Evolutionary conservation across 2,888 invertebrate species (phyloP).

Genomic region (Athalia rosae): DNA sequence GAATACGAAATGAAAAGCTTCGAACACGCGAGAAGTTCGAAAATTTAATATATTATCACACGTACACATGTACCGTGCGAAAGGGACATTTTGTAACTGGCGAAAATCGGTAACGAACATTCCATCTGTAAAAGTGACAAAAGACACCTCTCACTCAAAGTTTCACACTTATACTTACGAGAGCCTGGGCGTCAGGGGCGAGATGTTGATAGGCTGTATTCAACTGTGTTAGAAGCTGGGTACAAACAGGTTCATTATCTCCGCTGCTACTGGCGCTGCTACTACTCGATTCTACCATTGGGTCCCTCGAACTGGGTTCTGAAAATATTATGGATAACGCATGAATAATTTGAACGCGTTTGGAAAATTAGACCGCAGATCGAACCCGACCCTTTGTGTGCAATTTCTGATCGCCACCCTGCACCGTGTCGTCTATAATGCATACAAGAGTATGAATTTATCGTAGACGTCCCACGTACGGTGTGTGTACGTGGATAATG

Average conservation of each 20-base stretch:
- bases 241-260: conserved; percentile 70
- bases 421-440: background rate
- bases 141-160: background rate
- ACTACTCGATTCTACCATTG: conserved; percentile 71
- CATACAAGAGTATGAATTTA: background rate
- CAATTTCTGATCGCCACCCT: background rate
- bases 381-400: background rate
- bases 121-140: too few relatives aligned
- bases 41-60: background rate
- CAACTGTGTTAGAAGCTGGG: conserved; percentile 70
- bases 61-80: too few relatives aligned
- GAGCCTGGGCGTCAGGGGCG: conserved; percentile 71
- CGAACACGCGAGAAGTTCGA: background rate
- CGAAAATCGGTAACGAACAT: too few relatives aligned
- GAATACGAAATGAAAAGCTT: background rate
- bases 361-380: background rate
- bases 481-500: background rate
- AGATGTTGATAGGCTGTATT: conserved; percentile 71
- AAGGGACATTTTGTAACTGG: too few relatives aligned
- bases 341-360: background rate
- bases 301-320: conserved; percentile 72
- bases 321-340: conserved; percentile 39
- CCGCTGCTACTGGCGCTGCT: conserved; percentile 67
- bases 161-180: conserved; percentile 60
- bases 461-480: background rate